Conservation (phyloP, 2,797 vertebrate species). For the Eospalax fontanierii region DNA sequence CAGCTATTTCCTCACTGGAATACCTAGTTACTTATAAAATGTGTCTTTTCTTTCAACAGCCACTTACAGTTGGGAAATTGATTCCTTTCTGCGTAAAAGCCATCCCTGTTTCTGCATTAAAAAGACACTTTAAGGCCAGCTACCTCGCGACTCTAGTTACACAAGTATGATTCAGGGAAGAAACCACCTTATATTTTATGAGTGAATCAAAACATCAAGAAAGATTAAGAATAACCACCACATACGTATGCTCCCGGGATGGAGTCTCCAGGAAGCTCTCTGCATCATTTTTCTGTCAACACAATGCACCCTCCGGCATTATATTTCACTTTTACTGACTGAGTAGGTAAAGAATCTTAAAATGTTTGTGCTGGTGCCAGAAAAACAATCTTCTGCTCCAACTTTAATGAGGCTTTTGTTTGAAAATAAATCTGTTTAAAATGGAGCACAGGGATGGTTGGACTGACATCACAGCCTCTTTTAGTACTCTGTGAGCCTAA, state of each 20-base stretch:
- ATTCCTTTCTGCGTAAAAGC: conserved; percentile 74
- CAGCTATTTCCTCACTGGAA: conserved; percentile 40
- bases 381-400: background rate
- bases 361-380: background rate
- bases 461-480: background rate
- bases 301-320: background rate
- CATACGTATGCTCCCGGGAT: background rate
- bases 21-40: conserved; percentile 60
- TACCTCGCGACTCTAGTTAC: background rate
- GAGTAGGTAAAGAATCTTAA: background rate
- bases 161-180: background rate
- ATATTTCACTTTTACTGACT: conserved; percentile 59
- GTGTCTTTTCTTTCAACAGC: conserved; percentile 67
- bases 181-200: conserved; percentile 38
- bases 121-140: conserved; percentile 30
- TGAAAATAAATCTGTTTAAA: conserved; percentile 35
- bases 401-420: conserved; percentile 52
- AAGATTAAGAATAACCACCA: conserved; percentile 70
- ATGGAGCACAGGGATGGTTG: background rate
- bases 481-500: background rate
- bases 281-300: conserved; percentile 33
- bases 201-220: conserved; percentile 53
- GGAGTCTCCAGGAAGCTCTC: background rate
- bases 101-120: conserved; percentile 61
- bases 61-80: conserved; percentile 64